phyloP scores from a whole-genome alignment of 2,113 vertebrate species.

The Lycocorax pyrrhopterus region DNA sequence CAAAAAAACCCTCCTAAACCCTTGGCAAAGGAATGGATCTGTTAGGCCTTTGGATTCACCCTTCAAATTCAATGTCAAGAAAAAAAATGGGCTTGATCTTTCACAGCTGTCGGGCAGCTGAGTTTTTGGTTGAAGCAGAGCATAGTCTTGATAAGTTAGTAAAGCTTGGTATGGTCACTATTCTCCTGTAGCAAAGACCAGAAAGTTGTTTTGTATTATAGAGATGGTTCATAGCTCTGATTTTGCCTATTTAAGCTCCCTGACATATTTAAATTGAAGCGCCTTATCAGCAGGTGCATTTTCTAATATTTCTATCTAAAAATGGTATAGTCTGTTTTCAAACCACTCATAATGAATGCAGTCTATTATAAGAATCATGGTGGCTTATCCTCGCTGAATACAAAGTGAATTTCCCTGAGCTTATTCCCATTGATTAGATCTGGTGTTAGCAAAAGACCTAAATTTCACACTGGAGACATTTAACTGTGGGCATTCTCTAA shows the following conservation, averaged over 20 bases:
- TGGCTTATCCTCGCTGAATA: neutral
- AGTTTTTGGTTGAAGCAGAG: neutral
- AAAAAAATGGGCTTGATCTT: constrained; percentile 16
- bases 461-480: neutral
- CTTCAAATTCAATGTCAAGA: constrained; percentile 2
- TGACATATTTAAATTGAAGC: neutral
- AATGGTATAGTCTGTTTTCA: neutral
- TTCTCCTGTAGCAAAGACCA: neutral
- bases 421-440: neutral
- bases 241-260: neutral
- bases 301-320: neutral
- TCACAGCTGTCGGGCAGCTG: constrained; percentile 47
- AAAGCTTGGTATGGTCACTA: neutral
- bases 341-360: neutral
- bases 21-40: constrained; percentile 24
- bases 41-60: constrained; percentile 32
- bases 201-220: neutral
- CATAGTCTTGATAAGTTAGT: neutral
- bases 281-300: neutral
- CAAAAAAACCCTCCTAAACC: neutral
- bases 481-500: neutral
- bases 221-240: neutral
- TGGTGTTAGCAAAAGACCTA: neutral
- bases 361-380: neutral
- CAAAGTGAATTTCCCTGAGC: neutral